Percentiles rank a stretch among this genome's conserved stretches.
These are phyloP conservation scores for Hoplostethus mediterraneus DNA, from an alignment of 2,797 vertebrate species.

Conservation along the genomic window DNA sequence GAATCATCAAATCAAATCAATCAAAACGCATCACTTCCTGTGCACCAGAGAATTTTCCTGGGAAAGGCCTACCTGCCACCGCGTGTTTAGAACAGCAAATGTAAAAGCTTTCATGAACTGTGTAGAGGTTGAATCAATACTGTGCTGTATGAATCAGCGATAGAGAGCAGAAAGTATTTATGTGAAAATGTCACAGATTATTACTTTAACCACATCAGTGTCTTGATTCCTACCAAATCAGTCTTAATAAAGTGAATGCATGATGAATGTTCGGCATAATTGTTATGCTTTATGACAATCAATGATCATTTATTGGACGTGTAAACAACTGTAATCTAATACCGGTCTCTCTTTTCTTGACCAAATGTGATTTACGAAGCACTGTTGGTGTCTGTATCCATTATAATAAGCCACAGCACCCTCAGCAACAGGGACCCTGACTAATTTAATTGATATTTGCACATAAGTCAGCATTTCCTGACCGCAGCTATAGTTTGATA, in stretches of 20 bases:
- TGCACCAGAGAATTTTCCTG: too few relatives aligned
- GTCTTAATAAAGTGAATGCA: conserved; percentile 34
- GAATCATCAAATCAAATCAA: too few relatives aligned
- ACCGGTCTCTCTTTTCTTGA: conserved; percentile 47
- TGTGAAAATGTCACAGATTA: not conserved
- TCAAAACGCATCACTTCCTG: too few relatives aligned
- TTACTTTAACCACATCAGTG: not conserved
- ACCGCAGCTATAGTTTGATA: conserved; percentile 65
- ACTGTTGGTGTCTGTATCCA: conserved; percentile 50
- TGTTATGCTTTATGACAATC: conserved; percentile 37
- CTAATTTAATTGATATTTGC: conserved; percentile 83
- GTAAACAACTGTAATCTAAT: conserved; percentile 67
- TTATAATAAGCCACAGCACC: conserved; percentile 71
- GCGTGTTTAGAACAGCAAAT: too few relatives aligned
- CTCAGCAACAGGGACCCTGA: conserved; percentile 67
- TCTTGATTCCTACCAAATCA: conserved; percentile 11
- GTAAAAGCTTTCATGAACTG: too few relatives aligned
- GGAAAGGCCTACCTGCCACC: too few relatives aligned
- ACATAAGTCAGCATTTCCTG: conserved; percentile 83
- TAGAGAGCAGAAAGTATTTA: not conserved
- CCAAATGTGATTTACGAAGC: conserved; percentile 71
- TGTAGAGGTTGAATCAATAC: too few relatives aligned
- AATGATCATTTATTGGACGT: conserved; percentile 45
- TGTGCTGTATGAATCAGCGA: too few relatives aligned
- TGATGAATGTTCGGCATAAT: conserved; percentile 3